Conservation (phyloP, 2,888 invertebrate species). For the Gymnosoma rotundatum region DNA sequence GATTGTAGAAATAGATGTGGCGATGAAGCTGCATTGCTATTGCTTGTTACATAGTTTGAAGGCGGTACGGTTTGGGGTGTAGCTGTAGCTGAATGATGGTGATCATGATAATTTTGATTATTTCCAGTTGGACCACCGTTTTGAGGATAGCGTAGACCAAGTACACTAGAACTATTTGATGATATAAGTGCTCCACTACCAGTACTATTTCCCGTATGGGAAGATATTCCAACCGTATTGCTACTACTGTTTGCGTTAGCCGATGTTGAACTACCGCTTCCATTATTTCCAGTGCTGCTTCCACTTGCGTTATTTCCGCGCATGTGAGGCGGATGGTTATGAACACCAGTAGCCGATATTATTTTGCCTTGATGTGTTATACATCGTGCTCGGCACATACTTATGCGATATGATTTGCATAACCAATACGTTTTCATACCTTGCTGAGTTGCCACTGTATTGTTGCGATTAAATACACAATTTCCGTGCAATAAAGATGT, state of each 20-base stretch:
- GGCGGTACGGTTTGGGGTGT: constrained; percentile 49
- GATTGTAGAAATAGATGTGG: constrained; percentile 76
- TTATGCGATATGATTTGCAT: constrained; percentile 82
- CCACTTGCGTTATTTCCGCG: constrained; percentile 72
- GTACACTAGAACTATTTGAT: constrained; percentile 50
- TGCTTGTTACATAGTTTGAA: constrained; percentile 33
- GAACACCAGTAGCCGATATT: constrained; percentile 82
- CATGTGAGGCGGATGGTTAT: constrained; percentile 82
- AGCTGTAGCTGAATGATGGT: constrained; percentile 72
- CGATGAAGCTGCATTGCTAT: constrained; percentile 48
- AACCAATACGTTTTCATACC: constrained; percentile 83
- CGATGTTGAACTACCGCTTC: constrained; percentile 32
- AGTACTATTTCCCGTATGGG: constrained; percentile 43
- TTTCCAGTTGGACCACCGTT: constrained; percentile 58
- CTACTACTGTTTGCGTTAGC: constrained; percentile 2
- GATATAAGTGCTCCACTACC: constrained; percentile 47
- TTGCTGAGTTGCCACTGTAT: constrained; percentile 82
- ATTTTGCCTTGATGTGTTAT: constrained; percentile 82
- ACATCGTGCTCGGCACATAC: constrained; percentile 82
- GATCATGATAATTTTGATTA: constrained; percentile 68
- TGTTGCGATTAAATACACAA: constrained; percentile 82
- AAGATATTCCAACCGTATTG: constrained; percentile 4
- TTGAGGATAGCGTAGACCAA: constrained; percentile 51
- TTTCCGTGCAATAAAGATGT: constrained; percentile 82
- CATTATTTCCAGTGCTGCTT: constrained; percentile 37